Percentiles rank a stretch among this genome's conserved stretches.
These are phyloP conservation scores for Cercopithecus mitis DNA, from an alignment of 2,797 vertebrate species.

Conservation along the genomic window DNA sequence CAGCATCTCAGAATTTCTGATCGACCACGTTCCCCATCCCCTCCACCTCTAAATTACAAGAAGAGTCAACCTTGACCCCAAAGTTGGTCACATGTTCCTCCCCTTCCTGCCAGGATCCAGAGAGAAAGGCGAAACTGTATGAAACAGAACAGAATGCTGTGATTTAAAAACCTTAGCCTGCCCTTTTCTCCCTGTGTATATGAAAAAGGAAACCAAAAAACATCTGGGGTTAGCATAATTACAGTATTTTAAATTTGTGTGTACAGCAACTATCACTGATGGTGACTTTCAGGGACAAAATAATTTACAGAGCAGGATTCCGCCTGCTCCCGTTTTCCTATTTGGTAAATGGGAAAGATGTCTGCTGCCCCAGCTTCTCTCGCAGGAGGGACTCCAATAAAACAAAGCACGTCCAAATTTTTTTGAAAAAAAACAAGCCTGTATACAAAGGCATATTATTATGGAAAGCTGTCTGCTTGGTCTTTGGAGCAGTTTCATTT, in stretches of 20 bases:
- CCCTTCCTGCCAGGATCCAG: not conserved
- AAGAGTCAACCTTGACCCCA: not conserved
- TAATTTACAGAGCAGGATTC: not conserved
- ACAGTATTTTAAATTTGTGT: not conserved
- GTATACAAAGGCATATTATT: constrained; percentile 76
- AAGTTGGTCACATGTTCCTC: not conserved
- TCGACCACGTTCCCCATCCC: not conserved
- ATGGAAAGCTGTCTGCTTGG: constrained; percentile 58
- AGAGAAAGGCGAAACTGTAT: not conserved
- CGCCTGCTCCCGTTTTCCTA: not conserved
- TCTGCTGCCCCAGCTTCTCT: not conserved
- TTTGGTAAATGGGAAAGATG: not conserved
- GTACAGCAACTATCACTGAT: not conserved
- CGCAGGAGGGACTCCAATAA: constrained; percentile 26
- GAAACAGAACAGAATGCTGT: not conserved
- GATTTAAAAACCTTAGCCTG: not conserved
- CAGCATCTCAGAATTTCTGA: not conserved
- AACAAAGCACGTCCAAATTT: constrained; percentile 56
- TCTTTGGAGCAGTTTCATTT: constrained; percentile 73
- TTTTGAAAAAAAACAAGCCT: constrained; percentile 43
- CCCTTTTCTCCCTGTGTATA: not conserved
- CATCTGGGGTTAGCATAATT: not conserved
- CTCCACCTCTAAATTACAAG: not conserved
- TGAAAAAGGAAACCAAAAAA: not conserved
- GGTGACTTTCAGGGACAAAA: constrained; percentile 16